Evolutionary conservation across 2,888 invertebrate genomes (phyloP).

Genomic region (Anthophora plumipes): DNA sequence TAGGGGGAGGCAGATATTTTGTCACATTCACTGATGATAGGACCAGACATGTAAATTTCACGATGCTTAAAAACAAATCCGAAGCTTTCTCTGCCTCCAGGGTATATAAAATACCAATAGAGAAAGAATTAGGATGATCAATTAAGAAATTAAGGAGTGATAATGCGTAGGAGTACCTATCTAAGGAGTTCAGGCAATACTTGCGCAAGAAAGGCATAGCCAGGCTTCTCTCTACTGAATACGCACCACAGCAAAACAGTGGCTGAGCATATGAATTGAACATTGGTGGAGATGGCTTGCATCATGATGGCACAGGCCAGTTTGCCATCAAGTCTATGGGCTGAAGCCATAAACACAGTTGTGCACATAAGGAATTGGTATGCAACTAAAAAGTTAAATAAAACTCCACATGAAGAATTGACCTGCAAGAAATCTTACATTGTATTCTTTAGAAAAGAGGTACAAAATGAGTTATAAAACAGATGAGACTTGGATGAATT

Average conservation of each 20-base stretch:
- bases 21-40: slow-evolving; percentile 17
- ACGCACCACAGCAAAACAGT: slow-evolving; percentile 18
- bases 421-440: too few species aligned
- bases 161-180: slow-evolving; percentile 22
- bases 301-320: slow-evolving; percentile 8
- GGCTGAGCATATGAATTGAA: slow-evolving; percentile 15
- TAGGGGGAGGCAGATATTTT: slow-evolving; percentile 31
- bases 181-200: slow-evolving; percentile 7
- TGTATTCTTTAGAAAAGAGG: too few species aligned
- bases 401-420: too few species aligned
- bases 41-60: slow-evolving; percentile 11
- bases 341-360: slow-evolving; percentile 17
- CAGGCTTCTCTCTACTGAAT: slow-evolving; percentile 5
- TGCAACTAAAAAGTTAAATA: too few species aligned
- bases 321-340: slow-evolving; percentile 2
- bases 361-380: too few species aligned
- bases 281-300: slow-evolving; percentile 27
- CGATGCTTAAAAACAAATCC: not conserved
- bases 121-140: slow-evolving; percentile 11
- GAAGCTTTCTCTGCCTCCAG: slow-evolving; percentile 16
- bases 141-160: slow-evolving; percentile 14
- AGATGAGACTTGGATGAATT: too few species aligned
- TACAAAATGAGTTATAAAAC: too few species aligned
- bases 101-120: not conserved
- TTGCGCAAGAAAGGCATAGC: slow-evolving; percentile 7